Percentiles rank a stretch among this genome's conserved stretches.
Evolutionary conservation across 92 coral and sea anemone genomes (phyloP).

Genomic region (Phymanthus crucifer): DNA sequence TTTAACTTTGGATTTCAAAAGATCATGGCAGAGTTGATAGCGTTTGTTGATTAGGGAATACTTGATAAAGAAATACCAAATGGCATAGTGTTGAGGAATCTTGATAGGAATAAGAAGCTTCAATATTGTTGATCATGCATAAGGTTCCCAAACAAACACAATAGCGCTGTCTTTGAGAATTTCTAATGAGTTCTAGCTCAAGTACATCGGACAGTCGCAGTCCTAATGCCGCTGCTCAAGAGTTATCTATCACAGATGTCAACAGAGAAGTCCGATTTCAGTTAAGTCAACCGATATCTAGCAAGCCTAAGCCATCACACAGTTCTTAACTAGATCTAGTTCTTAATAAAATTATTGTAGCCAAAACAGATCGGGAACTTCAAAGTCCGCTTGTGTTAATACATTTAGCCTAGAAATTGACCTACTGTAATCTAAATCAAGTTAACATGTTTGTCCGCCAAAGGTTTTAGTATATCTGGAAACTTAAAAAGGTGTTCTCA

Average conservation of each 20-base stretch:
- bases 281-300: neutral
- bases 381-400: neutral
- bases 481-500: too few species aligned
- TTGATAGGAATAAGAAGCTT: neutral
- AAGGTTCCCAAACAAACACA: neutral
- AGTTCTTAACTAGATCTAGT: neutral
- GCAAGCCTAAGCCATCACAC: neutral
- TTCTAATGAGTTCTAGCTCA: neutral
- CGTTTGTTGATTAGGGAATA: neutral
- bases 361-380: neutral
- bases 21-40: neutral
- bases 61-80: neutral
- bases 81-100: neutral
- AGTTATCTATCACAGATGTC: constrained; percentile 5
- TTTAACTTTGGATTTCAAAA: neutral
- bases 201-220: neutral
- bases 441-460: too few species aligned
- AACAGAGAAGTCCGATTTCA: neutral
- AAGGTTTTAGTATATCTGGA: too few species aligned
- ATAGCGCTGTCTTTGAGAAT: neutral
- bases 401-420: too few species aligned
- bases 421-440: too few species aligned
- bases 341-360: neutral
- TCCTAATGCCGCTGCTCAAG: neutral
- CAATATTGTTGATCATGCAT: neutral